Percentiles rank a stretch among this genome's conserved stretches.
These are phyloP conservation scores for Reticulitermes lucifugus DNA, from an alignment of 2,888 invertebrate species.

Conservation along the genomic window DNA sequence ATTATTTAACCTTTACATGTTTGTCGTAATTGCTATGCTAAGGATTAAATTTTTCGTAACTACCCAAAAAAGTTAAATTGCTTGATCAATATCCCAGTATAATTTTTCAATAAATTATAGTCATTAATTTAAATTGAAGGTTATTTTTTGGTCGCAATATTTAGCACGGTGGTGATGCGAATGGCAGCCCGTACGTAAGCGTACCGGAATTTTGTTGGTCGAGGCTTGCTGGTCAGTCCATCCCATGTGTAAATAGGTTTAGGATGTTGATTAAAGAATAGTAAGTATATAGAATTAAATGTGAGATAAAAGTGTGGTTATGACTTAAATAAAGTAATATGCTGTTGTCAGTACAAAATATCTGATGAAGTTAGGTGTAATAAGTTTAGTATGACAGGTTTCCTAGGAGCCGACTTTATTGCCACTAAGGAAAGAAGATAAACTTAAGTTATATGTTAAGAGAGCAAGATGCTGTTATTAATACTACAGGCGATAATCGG, in stretches of 20 bases:
- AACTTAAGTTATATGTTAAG: constrained; percentile 31
- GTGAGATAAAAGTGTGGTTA: not conserved
- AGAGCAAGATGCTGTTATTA: constrained; percentile 16
- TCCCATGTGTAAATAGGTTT: constrained; percentile 59
- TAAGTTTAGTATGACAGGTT: constrained; percentile 5
- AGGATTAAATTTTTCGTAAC: no score
- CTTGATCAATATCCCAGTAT: no score
- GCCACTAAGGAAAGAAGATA: constrained; percentile 23
- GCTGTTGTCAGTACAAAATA: not conserved
- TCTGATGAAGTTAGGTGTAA: not conserved
- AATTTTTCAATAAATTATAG: no score
- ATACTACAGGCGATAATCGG: not conserved
- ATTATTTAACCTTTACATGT: not conserved
- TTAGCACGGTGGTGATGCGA: not conserved
- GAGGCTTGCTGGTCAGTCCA: constrained; percentile 48
- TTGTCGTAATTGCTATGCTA: not conserved
- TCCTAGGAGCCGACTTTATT: not conserved
- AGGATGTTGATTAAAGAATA: constrained; percentile 80
- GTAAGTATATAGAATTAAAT: constrained; percentile 66
- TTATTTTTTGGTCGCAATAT: not conserved
- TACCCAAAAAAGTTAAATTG: no score
- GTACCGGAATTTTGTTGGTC: constrained; percentile 34
- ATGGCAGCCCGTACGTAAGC: constrained; percentile 6
- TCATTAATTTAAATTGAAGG: not conserved
- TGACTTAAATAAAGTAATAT: not conserved